A percentile compares a stretch with the other conserved stretches of the same genome.
Conservation (phyloP, 2,888 invertebrate species). For the Drosophila percnosoma region DNA sequence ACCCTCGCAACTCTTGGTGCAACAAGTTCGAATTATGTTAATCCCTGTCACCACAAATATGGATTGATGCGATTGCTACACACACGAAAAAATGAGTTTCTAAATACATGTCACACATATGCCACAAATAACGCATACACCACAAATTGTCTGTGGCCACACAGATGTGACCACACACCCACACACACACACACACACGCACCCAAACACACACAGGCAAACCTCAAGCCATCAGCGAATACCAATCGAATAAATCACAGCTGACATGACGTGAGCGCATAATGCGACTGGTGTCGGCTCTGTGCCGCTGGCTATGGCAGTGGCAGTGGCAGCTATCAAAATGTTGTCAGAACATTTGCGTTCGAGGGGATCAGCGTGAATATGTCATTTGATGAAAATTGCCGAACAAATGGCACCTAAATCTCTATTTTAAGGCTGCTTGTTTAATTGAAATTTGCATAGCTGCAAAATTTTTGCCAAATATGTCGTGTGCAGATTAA, state of each 20-base stretch:
- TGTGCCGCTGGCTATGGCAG: constrained; percentile 21
- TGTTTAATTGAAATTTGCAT: constrained; percentile 71
- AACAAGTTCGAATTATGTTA: constrained; percentile 52
- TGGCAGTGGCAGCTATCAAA: constrained; percentile 17
- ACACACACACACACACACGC: background rate
- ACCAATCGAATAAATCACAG: constrained; percentile 48
- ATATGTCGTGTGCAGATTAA: constrained; percentile 39
- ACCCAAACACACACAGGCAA: constrained; percentile 5
- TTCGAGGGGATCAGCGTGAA: constrained; percentile 44
- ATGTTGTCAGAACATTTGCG: constrained; percentile 54
- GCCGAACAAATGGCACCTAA: constrained; percentile 1
- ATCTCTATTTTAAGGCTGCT: constrained; percentile 18
- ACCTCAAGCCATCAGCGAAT: constrained; percentile 5
- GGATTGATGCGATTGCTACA: constrained; percentile 1
- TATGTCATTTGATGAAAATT: constrained; percentile 55
- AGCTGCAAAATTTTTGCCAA: constrained; percentile 47
- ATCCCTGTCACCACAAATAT: constrained; percentile 28
- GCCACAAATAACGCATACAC: constrained; percentile 30
- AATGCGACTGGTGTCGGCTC: constrained; percentile 36
- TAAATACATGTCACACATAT: constrained; percentile 33
- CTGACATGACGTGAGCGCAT: constrained; percentile 23
- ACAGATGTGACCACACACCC: background rate
- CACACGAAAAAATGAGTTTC: constrained; percentile 24
- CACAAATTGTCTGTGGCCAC: constrained; percentile 47
- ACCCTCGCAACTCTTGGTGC: constrained; percentile 35